Evolutionary conservation across 2,888 invertebrate species (phyloP).

Genomic region (Hyposoter didymator): DNA sequence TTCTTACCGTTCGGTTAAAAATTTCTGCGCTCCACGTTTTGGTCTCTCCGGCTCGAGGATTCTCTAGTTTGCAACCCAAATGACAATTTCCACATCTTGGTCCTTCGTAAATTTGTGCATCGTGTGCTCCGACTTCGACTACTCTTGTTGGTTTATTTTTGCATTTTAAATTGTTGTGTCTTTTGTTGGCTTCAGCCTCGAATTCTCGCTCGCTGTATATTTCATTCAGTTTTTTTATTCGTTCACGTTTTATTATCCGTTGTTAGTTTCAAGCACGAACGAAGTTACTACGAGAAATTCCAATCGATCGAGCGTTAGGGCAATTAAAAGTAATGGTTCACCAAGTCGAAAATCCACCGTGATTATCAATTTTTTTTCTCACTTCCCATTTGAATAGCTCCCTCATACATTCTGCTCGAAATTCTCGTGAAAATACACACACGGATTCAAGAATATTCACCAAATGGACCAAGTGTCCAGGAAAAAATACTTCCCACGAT

Average conservation of each 20-base stretch:
- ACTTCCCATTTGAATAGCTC: not conserved
- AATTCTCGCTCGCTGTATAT: not conserved
- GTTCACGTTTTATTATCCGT: not conserved
- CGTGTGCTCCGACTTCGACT: not conserved
- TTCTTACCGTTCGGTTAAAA: not conserved
- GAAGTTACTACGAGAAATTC: too few species aligned
- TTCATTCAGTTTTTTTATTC: not conserved
- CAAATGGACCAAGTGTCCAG: not conserved
- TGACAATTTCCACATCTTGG: conserved; percentile 3
- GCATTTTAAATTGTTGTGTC: not conserved
- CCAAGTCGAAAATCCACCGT: not conserved
- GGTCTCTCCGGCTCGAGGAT: not conserved
- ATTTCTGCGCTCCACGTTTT: not conserved
- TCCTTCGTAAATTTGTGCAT: not conserved
- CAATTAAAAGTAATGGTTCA: not conserved
- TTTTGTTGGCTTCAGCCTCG: not conserved
- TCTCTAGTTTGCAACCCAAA: conserved; percentile 17
- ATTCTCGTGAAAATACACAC: not conserved
- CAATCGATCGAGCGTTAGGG: not conserved
- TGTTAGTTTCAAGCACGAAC: not conserved
- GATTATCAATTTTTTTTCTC: not conserved
- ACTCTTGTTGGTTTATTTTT: not conserved
- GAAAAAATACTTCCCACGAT: not conserved
- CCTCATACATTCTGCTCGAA: not conserved
- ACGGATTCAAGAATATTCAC: not conserved